These are phyloP conservation scores for Gallinago paraguaiae DNA, from an alignment of 2,113 vertebrate species.

Conservation along the genomic window DNA sequence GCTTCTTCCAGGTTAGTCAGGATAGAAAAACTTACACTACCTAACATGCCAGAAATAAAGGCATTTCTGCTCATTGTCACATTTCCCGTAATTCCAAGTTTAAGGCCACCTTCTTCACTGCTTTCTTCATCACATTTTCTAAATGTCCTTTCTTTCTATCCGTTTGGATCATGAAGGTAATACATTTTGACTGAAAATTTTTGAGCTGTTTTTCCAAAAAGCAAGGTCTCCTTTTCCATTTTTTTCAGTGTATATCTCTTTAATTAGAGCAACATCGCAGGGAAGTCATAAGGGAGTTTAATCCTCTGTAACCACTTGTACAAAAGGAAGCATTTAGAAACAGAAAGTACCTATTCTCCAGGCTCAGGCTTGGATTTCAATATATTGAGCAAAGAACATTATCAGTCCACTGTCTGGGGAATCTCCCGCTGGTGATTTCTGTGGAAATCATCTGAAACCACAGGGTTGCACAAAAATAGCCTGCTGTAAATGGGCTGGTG, in stretches of 20 bases:
- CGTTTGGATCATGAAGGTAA: background rate
- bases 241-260: background rate
- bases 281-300: background rate
- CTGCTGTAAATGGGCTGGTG: background rate
- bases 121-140: background rate
- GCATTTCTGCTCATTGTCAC: background rate
- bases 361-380: background rate
- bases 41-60: background rate
- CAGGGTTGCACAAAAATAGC: background rate
- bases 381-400: background rate
- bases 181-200: background rate
- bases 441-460: background rate
- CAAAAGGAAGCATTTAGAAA: background rate
- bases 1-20: background rate
- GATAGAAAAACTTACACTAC: background rate
- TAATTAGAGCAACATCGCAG: background rate
- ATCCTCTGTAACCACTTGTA: background rate
- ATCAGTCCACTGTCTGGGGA: background rate
- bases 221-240: background rate
- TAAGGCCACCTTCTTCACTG: background rate
- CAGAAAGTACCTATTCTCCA: background rate
- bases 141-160: background rate
- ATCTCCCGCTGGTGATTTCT: background rate
- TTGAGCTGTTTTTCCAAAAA: background rate
- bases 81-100: background rate